These are phyloP conservation scores for Horisme vitalbata DNA, from an alignment of 2,888 invertebrate genomes.

Conservation along the genomic window DNA sequence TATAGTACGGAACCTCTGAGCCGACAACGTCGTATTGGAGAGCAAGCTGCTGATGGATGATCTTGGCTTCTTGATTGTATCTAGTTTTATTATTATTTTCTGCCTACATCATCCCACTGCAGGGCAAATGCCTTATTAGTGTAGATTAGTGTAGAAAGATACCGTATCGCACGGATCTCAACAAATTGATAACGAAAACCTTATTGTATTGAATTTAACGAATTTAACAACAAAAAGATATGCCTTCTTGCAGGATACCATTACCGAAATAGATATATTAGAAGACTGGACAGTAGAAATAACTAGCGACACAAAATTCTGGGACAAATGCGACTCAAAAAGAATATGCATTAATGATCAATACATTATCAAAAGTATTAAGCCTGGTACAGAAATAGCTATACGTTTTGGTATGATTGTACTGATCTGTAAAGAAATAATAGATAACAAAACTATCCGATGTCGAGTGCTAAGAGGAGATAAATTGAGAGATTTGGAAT, in stretches of 20 bases:
- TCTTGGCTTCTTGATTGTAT: too few relatives aligned
- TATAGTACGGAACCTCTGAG: too few relatives aligned
- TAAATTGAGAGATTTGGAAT: slow-evolving; percentile 35
- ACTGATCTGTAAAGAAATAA: slow-evolving; percentile 42
- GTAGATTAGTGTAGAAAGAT: too few relatives aligned
- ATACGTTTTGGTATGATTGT: slow-evolving; percentile 46
- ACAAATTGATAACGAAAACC: too few relatives aligned
- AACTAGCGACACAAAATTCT: slow-evolving; percentile 41
- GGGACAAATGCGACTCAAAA: slow-evolving; percentile 45
- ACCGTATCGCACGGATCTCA: too few relatives aligned
- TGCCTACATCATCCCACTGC: too few relatives aligned
- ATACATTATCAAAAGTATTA: slow-evolving; percentile 39
- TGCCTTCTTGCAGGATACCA: slow-evolving; percentile 24
- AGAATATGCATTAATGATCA: slow-evolving; percentile 53
- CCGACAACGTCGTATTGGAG: too few relatives aligned
- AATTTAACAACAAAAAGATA: too few relatives aligned
- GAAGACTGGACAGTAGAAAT: slow-evolving; percentile 38
- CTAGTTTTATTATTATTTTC: too few relatives aligned
- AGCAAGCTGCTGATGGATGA: too few relatives aligned
- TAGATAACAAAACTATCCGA: slow-evolving; percentile 40
- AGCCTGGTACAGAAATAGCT: slow-evolving; percentile 46
- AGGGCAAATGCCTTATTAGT: too few relatives aligned
- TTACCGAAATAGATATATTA: slow-evolving; percentile 20
- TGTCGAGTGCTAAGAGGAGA: slow-evolving; percentile 48
- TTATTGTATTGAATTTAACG: too few relatives aligned